These are phyloP conservation scores for Sycophaga agraensis DNA, from an alignment of 1,140 invertebrate genomes.

Conservation along the genomic window DNA sequence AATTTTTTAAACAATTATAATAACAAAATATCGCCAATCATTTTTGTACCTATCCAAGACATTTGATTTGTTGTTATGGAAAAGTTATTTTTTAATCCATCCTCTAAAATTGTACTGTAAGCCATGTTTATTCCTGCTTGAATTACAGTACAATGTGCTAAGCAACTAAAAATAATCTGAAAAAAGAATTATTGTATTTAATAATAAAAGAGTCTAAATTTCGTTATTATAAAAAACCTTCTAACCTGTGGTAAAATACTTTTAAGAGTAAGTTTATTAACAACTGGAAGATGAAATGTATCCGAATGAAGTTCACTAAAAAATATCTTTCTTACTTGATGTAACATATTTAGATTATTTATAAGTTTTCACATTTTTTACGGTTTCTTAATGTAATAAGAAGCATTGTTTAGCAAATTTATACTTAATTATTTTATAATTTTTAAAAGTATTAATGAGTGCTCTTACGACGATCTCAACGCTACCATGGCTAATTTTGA, in stretches of 20 bases:
- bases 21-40: too few species aligned
- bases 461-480: too few species aligned
- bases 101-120: conserved; percentile 58
- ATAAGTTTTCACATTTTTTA: conserved; percentile 21
- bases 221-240: background rate
- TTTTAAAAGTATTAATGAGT: background rate
- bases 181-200: conserved; percentile 9
- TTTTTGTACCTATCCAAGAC: conserved; percentile 59
- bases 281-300: conserved; percentile 21
- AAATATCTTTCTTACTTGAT: conserved; percentile 32
- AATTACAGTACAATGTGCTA: conserved; percentile 55
- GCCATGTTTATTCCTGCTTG: conserved; percentile 61
- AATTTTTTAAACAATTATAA: background rate
- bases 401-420: background rate
- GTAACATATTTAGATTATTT: conserved; percentile 11
- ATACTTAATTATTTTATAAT: background rate
- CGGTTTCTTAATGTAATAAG: too few species aligned
- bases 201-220: too few species aligned
- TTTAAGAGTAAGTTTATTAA: conserved; percentile 29
- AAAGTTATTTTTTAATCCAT: conserved; percentile 46
- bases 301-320: conserved; percentile 35
- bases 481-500: too few species aligned
- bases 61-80: conserved; percentile 36
- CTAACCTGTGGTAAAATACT: conserved; percentile 38
- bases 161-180: conserved; percentile 53